Evolutionary conservation across 2,888 invertebrate genomes (phyloP), one percentile per base, ranked within the genome.

Genomic region (Parnassius smintheus): DNA sequence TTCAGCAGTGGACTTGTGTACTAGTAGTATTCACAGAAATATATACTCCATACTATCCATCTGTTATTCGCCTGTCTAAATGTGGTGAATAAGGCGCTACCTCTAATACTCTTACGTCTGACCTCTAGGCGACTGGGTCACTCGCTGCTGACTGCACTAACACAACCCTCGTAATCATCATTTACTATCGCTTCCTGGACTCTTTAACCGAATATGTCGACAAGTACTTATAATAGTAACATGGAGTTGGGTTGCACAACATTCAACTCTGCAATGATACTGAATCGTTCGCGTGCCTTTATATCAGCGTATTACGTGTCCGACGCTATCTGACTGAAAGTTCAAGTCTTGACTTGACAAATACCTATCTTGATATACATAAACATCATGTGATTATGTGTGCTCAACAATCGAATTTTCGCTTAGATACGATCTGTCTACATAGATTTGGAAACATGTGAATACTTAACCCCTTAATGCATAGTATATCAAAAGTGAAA

Each of bases 251-350:
- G 58, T 65, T 65, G 55, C 60, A 42, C 55, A 60, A 65, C 50
- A 50, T 63, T 51, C 58, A 61, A 66, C 58, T 63, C 45, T 35
- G 49, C 45, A 41, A 49, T 50, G 41, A 64, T 53, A 53, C 49
- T 56, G 48, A 49, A 56, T 54, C 58, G 55, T 52, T 66, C 46
- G 64, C 64, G 55, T 56, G 63, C 22, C 44, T 55, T 13, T 56
- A 51, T 56, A 56, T 59, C 50, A 52, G 52, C 56, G 45, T 42
- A 49, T 57, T 58, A 59, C 63, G 59, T 59, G 63, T 41, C 44
- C 45, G 49, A 44, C 11, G 9, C 25, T 46, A 46, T 52, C 59
- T 46, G 13, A 7, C 13, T 41, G 4, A 49, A 12, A 25, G 18
- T 2, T 45, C 56, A 13, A 35, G 22, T 2, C 52, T 18, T 18